Percentiles rank a stretch among this genome's conserved stretches.
phyloP scores from a whole-genome alignment of 2,113 vertebrate genomes.

The Heteronetta atricapilla region DNA sequence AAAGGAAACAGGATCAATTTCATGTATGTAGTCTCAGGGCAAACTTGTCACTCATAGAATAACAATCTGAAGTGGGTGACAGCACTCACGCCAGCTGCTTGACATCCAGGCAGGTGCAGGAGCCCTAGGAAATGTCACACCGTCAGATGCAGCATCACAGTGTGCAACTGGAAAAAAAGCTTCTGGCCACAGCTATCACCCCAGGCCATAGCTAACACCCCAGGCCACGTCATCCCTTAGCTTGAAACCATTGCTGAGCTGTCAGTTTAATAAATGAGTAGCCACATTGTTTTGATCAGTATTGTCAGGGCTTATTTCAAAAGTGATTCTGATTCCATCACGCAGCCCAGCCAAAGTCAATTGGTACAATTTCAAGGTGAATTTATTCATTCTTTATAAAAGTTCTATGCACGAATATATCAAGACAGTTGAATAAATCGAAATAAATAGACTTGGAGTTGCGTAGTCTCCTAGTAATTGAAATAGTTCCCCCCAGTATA shows the following conservation, averaged over 20 bases:
- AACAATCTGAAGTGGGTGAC: constrained; percentile 60
- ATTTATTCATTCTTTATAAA: constrained; percentile 85
- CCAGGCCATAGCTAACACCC: constrained; percentile 71
- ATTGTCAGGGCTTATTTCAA: constrained; percentile 81
- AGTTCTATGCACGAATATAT: constrained; percentile 78
- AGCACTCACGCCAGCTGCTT: constrained; percentile 67
- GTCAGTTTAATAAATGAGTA: constrained; percentile 82
- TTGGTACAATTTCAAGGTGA: constrained; percentile 86
- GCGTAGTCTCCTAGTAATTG: constrained; percentile 81
- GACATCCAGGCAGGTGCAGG: constrained; percentile 74
- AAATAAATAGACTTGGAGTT: constrained; percentile 87
- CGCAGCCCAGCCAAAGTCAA: constrained; percentile 79
- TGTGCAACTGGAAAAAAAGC: constrained; percentile 59
- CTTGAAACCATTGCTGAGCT: constrained; percentile 75
- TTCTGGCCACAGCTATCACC: constrained; percentile 61
- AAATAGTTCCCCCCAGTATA: constrained; percentile 79
- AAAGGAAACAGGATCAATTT: constrained; percentile 56
- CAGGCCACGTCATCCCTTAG: constrained; percentile 69
- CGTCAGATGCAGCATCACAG: constrained; percentile 68
- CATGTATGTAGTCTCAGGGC: constrained; percentile 40
- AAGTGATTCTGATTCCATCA: constrained; percentile 77
- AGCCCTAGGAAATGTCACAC: constrained; percentile 78
- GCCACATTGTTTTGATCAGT: constrained; percentile 81
- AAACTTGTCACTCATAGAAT: constrained; percentile 59
- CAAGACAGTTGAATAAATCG: constrained; percentile 86